Conservation (phyloP, 2,113 vertebrate species). For the human (Homo sapiens) region GRCh38 chr18:29578501-29579000, state of each 20-base stretch:
- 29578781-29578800: not conserved
- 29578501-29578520: not conserved
- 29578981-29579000: not conserved
- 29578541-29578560: not conserved
- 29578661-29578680: not conserved
- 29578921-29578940: not conserved
- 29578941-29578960: not conserved
- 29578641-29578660: not conserved
- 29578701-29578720: not conserved
- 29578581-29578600: not conserved
- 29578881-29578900: not conserved
- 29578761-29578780: not conserved
- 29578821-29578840: not conserved
- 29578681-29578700: not conserved
- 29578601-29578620: not conserved
- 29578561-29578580: not conserved
- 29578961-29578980: not conserved
- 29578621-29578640: not conserved
- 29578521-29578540: not conserved
- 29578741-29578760: not conserved
- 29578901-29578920: not conserved
- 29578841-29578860: not conserved
- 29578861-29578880: not conserved
- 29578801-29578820: not conserved
- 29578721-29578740: constrained; percentile 11